Base-by-base conservation (phyloP, 2,888 invertebrate genomes). In the Crepidodera aurea region DNA sequence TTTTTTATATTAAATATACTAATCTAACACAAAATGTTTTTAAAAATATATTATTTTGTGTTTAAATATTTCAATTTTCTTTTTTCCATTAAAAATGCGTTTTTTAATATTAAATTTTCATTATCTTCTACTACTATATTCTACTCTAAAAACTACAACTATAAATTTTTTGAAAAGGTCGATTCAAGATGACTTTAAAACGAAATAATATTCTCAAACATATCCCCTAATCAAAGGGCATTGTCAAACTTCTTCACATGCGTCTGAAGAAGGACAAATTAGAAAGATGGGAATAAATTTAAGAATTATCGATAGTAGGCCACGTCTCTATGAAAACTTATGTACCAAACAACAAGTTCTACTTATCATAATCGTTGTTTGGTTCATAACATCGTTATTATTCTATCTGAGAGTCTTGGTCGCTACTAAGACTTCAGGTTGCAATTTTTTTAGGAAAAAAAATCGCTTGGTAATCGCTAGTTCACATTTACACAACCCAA, bases 401-500 rank as follows among this genome's bases (percentile, higher is more conserved):
- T 22, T 22, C 22, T 6, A 22, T n/a, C 22, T 22, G 22, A 6
- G 22, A 22, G 3, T 2, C 6, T 22, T 6, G 22, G 22, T 6
- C 2, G 2, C 2, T 22, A 22, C 6, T 6, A 22, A 22, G 22
- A 22, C 74, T 72, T 74, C 73, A 76, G 73, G 72, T 75, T 74
- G 75, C 74, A 69, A 55, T 62, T 58, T 48, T 64, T 61, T 46
- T n/a, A 51, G n/a, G n/a, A n/a, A n/a, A 18, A 51, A 44, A 60
- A 66, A 64, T 65, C 70, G 71, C 71, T 69, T 69, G 69, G 42
- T 57, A 69, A 73, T 72, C 75, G 73, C 74, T 69, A 48, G 5
- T 39, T 71, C 62, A 62, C 68, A 70, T 73, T 65, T 73, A 75
- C 75, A 78, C 77, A 78, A 77, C 77, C 75, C 77, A 77, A 74